Evolutionary conservation across 1,140 invertebrate genomes (phyloP).

Genomic region (Halictus rubicundus): DNA sequence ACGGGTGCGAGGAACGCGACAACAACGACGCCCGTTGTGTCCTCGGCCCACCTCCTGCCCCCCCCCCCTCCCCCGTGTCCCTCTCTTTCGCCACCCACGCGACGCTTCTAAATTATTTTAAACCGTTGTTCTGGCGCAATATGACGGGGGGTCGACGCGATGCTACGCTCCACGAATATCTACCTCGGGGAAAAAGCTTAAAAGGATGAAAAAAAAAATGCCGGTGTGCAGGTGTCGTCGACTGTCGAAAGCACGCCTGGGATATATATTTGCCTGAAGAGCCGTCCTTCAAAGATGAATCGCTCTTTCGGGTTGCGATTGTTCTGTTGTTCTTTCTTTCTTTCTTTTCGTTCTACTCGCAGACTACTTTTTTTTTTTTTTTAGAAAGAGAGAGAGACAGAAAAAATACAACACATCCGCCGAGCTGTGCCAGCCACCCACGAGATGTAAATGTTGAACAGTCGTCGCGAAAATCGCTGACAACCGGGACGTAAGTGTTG

Average conservation of each 20-base stretch:
- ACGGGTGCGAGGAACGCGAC: slow-evolving; percentile 12
- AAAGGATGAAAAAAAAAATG: slow-evolving; percentile 38
- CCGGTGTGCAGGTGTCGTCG: slow-evolving; percentile 47
- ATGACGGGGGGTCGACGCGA: slow-evolving; percentile 37
- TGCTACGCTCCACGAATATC: slow-evolving; percentile 13
- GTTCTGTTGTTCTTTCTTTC: background rate
- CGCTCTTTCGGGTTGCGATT: slow-evolving; percentile 12
- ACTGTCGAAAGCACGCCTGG: slow-evolving; percentile 54
- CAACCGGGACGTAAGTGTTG: too few relatives aligned
- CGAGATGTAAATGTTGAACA: slow-evolving; percentile 8
- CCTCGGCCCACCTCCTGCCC: background rate
- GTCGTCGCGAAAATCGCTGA: background rate
- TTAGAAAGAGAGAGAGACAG: too few relatives aligned
- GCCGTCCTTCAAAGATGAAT: slow-evolving; percentile 38
- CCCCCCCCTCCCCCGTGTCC: too few relatives aligned
- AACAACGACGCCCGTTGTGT: slow-evolving; percentile 30
- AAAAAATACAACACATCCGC: background rate
- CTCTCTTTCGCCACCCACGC: slow-evolving; percentile 1
- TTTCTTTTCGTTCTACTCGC: background rate
- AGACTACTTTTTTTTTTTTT: slow-evolving; percentile 3
- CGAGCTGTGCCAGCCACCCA: too few relatives aligned
- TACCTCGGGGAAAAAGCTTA: background rate
- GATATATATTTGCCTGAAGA: slow-evolving; percentile 59
- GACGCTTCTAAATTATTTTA: slow-evolving; percentile 63
- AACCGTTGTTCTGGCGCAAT: slow-evolving; percentile 57